These are phyloP conservation scores for Phlogophora meticulosa DNA, from an alignment of 2,888 invertebrate species.

Conservation along the genomic window DNA sequence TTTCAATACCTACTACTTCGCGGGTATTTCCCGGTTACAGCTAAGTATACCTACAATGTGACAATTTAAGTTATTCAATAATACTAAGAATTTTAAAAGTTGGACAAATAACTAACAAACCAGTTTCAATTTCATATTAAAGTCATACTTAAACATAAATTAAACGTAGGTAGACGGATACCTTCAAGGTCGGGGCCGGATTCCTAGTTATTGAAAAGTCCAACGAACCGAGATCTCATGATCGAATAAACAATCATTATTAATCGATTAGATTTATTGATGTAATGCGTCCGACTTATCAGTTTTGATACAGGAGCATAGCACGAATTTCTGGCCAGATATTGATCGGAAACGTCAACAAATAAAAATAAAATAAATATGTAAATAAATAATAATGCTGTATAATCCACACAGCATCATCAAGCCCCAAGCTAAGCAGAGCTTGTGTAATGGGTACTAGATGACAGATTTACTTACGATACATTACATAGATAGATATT, in stretches of 20 bases:
- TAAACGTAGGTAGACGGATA: conserved; percentile 30
- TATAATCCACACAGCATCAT: no score
- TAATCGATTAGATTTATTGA: neutral
- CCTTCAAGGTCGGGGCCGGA: conserved; percentile 25
- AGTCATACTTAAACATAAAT: neutral
- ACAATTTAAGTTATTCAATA: neutral
- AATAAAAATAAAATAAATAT: no score
- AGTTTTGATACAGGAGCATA: no score
- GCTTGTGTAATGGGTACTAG: no score
- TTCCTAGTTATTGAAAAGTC: conserved; percentile 24
- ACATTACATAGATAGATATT: no score
- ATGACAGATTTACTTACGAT: no score
- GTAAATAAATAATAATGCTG: no score
- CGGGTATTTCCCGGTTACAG: conserved; percentile 14
- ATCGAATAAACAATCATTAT: neutral
- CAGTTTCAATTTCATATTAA: conserved; percentile 17
- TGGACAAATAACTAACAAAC: conserved; percentile 25
- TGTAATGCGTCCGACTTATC: neutral
- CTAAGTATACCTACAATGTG: neutral
- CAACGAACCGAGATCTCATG: conserved; percentile 29
- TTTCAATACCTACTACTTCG: neutral
- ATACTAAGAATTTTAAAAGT: conserved; percentile 18
- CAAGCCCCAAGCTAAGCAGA: no score
- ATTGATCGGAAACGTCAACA: no score
- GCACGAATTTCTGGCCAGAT: no score